These are phyloP conservation scores for Volucella zonaria DNA, from an alignment of 2,888 invertebrate species.

Conservation along the genomic window DNA sequence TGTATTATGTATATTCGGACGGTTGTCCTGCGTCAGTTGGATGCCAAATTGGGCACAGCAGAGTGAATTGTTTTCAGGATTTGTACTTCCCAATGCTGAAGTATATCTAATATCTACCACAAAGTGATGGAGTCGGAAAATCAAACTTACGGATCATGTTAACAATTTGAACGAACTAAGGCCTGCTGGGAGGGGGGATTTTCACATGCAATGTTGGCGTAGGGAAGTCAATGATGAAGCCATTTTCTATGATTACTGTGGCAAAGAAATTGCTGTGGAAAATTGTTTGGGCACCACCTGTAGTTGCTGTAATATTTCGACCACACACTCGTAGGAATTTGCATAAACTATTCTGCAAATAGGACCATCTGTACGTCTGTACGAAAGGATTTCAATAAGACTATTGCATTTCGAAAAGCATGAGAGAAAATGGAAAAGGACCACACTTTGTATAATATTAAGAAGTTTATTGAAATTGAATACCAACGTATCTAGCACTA, in stretches of 20 bases:
- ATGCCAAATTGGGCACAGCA: not conserved
- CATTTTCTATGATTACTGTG: conserved; percentile 10
- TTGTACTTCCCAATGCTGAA: no score
- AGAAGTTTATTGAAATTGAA: no score
- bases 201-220: not conserved
- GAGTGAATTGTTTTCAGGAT: not conserved
- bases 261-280: conserved; percentile 17
- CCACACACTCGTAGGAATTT: no score
- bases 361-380: no score
- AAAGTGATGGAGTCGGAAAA: conserved; percentile 4
- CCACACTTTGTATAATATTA: no score
- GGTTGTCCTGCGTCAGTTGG: not conserved
- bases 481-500: no score
- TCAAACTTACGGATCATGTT: conserved; percentile 42
- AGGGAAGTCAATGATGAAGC: not conserved
- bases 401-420: no score
- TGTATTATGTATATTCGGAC: not conserved
- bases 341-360: no score
- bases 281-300: not conserved
- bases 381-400: no score
- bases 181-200: not conserved
- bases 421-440: no score
- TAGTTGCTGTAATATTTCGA: no score
- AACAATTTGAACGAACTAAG: conserved; percentile 35
- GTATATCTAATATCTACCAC: no score